A percentile compares a stretch with the other conserved stretches of the same genome.
These are phyloP conservation scores for Argyrosomus japonicus DNA, from an alignment of 2,113 vertebrate species.

Conservation along the genomic window DNA sequence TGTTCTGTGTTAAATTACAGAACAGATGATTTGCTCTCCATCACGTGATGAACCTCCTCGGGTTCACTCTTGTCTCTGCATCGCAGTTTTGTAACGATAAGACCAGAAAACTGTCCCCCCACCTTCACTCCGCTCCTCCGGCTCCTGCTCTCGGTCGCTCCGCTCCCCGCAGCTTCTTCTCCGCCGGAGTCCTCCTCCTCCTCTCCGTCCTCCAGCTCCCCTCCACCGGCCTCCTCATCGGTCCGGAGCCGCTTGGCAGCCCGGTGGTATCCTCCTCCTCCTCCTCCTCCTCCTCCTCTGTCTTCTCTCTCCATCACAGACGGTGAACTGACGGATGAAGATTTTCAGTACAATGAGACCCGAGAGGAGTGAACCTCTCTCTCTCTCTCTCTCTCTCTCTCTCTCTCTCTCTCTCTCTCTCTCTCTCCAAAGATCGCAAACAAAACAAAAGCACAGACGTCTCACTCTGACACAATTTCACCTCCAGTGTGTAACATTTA, in stretches of 20 bases:
- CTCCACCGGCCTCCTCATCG: slow-evolving; percentile 31
- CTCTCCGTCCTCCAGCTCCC: slow-evolving; percentile 48
- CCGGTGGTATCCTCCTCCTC: slow-evolving; percentile 37
- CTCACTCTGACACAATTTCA: slow-evolving; percentile 25
- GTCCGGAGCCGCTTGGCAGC: slow-evolving; percentile 57
- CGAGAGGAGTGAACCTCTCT: background rate
- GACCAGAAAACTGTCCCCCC: background rate
- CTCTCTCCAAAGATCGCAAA: slow-evolving; percentile 11
- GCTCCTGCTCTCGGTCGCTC: slow-evolving; percentile 13
- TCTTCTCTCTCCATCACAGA: slow-evolving; percentile 47
- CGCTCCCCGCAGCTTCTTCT: slow-evolving; percentile 37
- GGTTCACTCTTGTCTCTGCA: too few species aligned
- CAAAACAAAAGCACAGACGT: background rate
- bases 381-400: slow-evolving; percentile 19
- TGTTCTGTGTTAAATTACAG: too few species aligned
- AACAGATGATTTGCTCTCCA: too few species aligned
- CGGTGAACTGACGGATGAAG: background rate
- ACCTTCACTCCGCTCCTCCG: slow-evolving; percentile 50
- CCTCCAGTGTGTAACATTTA: too few species aligned
- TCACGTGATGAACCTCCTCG: too few species aligned
- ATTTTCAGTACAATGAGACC: background rate
- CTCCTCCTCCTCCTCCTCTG: slow-evolving; percentile 34
- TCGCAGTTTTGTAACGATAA: too few species aligned
- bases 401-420: background rate
- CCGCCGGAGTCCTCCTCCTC: slow-evolving; percentile 40